Base-by-base conservation (phyloP, 2,113 vertebrate species). In the Gasterosteus aculeatus region DNA sequence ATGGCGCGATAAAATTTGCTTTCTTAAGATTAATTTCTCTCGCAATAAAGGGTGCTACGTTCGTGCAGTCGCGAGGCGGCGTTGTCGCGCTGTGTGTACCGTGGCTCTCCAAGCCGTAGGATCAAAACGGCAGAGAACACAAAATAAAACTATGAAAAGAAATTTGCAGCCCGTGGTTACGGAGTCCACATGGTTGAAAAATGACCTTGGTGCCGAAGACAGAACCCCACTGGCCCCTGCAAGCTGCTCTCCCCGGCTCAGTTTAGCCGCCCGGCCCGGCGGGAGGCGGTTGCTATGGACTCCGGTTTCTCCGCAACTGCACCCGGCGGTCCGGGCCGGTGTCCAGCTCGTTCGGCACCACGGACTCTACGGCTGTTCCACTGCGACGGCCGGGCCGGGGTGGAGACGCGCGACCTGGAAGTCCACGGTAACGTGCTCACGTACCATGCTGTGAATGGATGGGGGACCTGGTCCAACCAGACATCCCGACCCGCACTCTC, bases 1-100 rank as follows among this genome's bases (percentile, higher is more conserved):
- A 77, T 16, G 64, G 78, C 85, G 74, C 73, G 22, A 26, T 26
- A 26, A 26, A 26, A 26, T 26, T 26, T 26, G 87, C 86, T 85
- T 86, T 77, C 85, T 88, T 87, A 90, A 26, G 87, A 91, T 91
- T 90, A 82, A 81, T 90, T 89, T 87, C 76, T 86, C 78, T 72
- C 33, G 78, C 87, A 90, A 90, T 88, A 88, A 88, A 91, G 75
- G 73, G 78, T 71, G 82, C 76, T 78, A 80, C 84, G 78, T 87
- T 85, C 66, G 80, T 74, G 77, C 77, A 82, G 80, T 85, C 71
- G 53, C 68, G 69, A 77, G 81, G 81, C 54, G 60, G 82, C 85
- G 59, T 56, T 53, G 22, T 41, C 78, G 0, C 78, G 72, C 87
- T 78, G 81, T 54, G 80, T 79, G 63, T 77, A 56, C 77, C 42